These are phyloP conservation scores for Drosophila subobscura DNA, from an alignment of 1,140 invertebrate species.

Conservation along the genomic window DNA sequence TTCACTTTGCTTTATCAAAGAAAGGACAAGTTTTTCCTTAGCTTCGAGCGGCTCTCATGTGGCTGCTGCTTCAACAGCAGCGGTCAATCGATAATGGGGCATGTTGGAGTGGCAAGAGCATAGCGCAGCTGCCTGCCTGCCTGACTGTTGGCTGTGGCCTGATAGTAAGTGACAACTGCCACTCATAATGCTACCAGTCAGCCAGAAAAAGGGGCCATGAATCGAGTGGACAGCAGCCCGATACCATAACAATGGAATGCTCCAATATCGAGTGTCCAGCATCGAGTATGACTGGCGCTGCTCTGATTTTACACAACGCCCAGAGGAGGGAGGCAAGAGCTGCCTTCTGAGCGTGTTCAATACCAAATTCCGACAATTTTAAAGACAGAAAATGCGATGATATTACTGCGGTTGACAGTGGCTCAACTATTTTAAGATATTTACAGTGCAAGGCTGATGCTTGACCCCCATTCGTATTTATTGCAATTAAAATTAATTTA, in stretches of 20 bases:
- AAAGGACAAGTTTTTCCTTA: conserved; percentile 46
- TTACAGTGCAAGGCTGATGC: not conserved
- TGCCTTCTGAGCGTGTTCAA: too few relatives aligned
- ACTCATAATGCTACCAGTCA: conserved; percentile 3
- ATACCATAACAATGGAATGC: too few relatives aligned
- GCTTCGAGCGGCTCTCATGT: conserved; percentile 11
- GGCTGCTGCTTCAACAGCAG: conserved; percentile 13
- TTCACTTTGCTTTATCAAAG: conserved; percentile 19
- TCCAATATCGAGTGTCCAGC: too few relatives aligned
- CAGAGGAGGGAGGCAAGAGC: too few relatives aligned
- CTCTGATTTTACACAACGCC: too few relatives aligned
- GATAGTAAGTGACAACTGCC: conserved; percentile 39
- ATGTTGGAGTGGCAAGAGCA: conserved; percentile 28
- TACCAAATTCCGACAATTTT: too few relatives aligned
- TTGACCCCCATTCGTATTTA: conserved; percentile 3
- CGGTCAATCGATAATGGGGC: conserved; percentile 62
- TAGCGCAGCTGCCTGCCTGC: not conserved
- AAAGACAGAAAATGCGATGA: too few relatives aligned
- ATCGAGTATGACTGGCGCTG: too few relatives aligned
- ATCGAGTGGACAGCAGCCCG: too few relatives aligned
- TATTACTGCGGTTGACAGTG: too few relatives aligned
- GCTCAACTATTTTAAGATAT: too few relatives aligned
- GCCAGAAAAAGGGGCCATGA: not conserved
- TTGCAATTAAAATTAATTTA: conserved; percentile 51
- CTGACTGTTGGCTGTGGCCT: conserved; percentile 2